phyloP scores from a whole-genome alignment of 2,113 vertebrate genomes.

The Condylura cristata region DNA sequence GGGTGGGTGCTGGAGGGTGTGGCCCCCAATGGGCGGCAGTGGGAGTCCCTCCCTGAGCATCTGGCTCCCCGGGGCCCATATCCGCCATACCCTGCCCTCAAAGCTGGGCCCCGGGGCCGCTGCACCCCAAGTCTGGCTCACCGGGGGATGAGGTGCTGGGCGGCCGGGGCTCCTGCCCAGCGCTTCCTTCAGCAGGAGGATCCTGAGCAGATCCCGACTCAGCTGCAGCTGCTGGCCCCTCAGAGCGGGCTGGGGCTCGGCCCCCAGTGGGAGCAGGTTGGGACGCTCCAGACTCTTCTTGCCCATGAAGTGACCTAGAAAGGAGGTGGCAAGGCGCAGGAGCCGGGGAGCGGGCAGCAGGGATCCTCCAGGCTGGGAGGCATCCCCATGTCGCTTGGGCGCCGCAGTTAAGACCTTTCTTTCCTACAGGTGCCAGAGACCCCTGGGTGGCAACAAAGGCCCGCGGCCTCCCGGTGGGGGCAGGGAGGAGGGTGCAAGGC shows the following conservation, averaged over 20 bases:
- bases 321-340: neutral
- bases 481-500: too few species aligned
- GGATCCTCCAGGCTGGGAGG: neutral
- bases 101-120: too few species aligned
- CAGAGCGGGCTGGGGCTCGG: conserved; percentile 69
- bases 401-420: too few species aligned
- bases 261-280: conserved; percentile 74
- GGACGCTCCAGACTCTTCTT: conserved; percentile 90
- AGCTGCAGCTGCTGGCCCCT: conserved; percentile 84
- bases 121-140: conserved; percentile 73
- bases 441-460: neutral
- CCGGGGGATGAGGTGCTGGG: conserved; percentile 83
- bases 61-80: neutral
- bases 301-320: conserved; percentile 96
- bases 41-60: neutral
- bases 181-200: conserved; percentile 82
- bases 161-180: conserved; percentile 79
- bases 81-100: neutral
- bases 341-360: neutral
- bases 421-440: neutral
- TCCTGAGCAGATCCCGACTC: conserved; percentile 86
- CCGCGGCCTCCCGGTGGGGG: too few species aligned
- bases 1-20: neutral
- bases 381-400: neutral
- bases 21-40: too few species aligned